A percentile compares a stretch with the other conserved stretches of the same genome.
These are phyloP conservation scores for Macropodus opercularis DNA, from an alignment of 2,797 vertebrate species.

Conservation along the genomic window DNA sequence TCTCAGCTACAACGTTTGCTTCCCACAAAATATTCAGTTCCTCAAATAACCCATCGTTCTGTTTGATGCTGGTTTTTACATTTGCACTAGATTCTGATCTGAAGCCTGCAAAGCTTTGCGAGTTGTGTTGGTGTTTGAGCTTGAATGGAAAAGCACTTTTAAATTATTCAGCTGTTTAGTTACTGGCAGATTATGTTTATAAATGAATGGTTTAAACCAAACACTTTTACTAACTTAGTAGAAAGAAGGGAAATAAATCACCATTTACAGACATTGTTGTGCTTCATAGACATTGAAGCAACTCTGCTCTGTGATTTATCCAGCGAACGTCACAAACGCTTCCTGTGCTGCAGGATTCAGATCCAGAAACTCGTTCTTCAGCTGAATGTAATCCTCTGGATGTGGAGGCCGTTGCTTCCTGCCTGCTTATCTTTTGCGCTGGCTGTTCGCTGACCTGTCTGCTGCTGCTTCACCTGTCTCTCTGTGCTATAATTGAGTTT, in stretches of 20 bases:
- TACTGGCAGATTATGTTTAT: too few relatives aligned
- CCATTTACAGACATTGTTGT: not conserved
- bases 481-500: slow-evolving; percentile 17
- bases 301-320: slow-evolving; percentile 22
- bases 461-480: slow-evolving; percentile 21
- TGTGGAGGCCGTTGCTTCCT: slow-evolving; percentile 17
- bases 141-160: too few relatives aligned
- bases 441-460: slow-evolving; percentile 26
- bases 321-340: not conserved
- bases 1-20: too few relatives aligned
- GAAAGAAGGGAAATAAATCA: not conserved
- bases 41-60: too few relatives aligned
- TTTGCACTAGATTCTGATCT: too few relatives aligned
- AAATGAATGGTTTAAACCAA: too few relatives aligned
- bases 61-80: too few relatives aligned
- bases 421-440: slow-evolving; percentile 31
- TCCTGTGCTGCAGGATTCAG: slow-evolving; percentile 24
- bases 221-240: too few relatives aligned
- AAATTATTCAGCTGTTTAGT: too few relatives aligned
- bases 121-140: too few relatives aligned
- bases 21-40: too few relatives aligned
- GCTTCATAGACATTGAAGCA: slow-evolving; percentile 9
- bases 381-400: slow-evolving; percentile 43
- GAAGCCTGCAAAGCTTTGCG: too few relatives aligned
- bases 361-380: slow-evolving; percentile 35